Evolutionary conservation across 37 sponge, comb jelly and placozoan species (phyloP), one percentile per base, ranked within the genome.

Genomic region (Tethya wilhelma): DNA sequence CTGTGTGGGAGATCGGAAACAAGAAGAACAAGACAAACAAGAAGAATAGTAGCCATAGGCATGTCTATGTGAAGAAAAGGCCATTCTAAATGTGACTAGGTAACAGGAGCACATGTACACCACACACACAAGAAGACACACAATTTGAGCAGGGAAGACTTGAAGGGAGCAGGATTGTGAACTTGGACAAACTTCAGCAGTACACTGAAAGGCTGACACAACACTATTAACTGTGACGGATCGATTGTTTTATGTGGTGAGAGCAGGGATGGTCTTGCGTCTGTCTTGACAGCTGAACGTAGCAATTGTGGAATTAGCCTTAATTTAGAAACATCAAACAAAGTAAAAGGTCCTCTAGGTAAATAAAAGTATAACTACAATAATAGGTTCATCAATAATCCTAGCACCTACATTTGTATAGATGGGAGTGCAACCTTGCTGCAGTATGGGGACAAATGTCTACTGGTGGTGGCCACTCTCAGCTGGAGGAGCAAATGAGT

Each of bases 381-480:
- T 6, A 67, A 22, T 36, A 22, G 39, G 11, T 8, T 4, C 11
- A 34, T 36, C 34, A 34, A 67, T 19, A 49, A 49, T 49, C 55
- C 55, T 19, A 17, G 55, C n/a, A n/a, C n/a, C n/a, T n/a, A 23
- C 7, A 8, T 67, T 6, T 67, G 38, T 6, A 6, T 8, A 34
- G 74, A 9, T 79, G 87, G 81, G 73, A 68, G 42, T 71, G 62
- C 19, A 87, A 80, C 29, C 33, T 74, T 40, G 75, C 77, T 38
- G 88, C 73, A 37, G 82, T 88, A 41, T 77, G 81, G 71, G 88
- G 81, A 14, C 82, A 87, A 53, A 88, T 88, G 81, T 6, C 73
- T 6, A 75, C 78, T 12, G 82, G 88, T n/a, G 88, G 78, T 25
- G 82, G 88, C 0, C 76, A 66, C 8, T 56, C 71, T 12, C 31